Conservation (phyloP, 2,888 invertebrate genomes). For the Ennomos erosarius region DNA sequence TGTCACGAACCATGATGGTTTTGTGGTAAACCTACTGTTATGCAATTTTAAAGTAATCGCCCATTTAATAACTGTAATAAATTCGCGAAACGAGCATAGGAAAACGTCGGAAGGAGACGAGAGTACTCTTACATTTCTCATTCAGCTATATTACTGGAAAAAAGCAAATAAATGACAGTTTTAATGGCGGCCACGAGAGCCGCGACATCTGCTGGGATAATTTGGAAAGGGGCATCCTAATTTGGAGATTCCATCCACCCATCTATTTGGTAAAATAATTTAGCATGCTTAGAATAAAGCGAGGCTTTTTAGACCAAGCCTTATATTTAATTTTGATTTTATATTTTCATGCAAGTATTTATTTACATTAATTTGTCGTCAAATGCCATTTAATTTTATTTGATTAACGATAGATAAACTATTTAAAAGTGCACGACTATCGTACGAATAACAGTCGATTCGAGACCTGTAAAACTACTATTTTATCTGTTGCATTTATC, state of each 20-base stretch:
- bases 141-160: slow-evolving; percentile 46
- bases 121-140: slow-evolving; percentile 38
- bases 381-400: too few species aligned
- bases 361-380: too few species aligned
- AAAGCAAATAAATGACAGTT: slow-evolving; percentile 51
- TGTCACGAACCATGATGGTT: too few species aligned
- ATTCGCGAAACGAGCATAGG: slow-evolving; percentile 22
- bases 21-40: too few species aligned
- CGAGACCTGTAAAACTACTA: too few species aligned
- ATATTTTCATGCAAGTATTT: too few species aligned
- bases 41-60: slow-evolving; percentile 1
- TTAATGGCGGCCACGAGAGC: slow-evolving; percentile 49
- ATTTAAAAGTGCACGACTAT: too few species aligned
- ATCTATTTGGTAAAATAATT: slow-evolving; percentile 39
- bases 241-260: slow-evolving; percentile 42
- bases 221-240: slow-evolving; percentile 51
- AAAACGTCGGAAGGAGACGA: slow-evolving; percentile 29
- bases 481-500: neutral
- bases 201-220: slow-evolving; percentile 54
- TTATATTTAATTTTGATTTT: neutral
- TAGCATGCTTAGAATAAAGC: too few species aligned
- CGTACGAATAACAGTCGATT: too few species aligned
- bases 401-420: too few species aligned
- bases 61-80: slow-evolving; percentile 22
- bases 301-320: slow-evolving; percentile 17